A percentile compares a stretch with the other conserved stretches of the same genome.
Conservation (phyloP, 2,113 vertebrate genomes). For the Trematocara zebra region DNA sequence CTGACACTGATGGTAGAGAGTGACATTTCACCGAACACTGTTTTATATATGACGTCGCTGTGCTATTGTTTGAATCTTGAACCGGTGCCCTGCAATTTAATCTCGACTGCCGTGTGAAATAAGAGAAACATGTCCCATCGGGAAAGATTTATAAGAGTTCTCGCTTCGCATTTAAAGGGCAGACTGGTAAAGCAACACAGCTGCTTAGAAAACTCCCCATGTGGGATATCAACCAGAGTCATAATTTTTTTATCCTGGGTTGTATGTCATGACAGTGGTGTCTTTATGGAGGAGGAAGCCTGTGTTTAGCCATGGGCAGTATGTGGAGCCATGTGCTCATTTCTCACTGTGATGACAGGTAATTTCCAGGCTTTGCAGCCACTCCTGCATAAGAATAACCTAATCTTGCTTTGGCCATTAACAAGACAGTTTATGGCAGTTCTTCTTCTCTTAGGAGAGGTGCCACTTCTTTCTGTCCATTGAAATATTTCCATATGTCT, state of each 20-base stretch:
- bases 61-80: neutral
- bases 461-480: neutral
- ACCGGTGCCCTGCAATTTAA: neutral
- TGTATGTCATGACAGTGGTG: neutral
- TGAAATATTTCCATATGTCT: neutral
- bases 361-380: slow-evolving; percentile 38
- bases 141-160: neutral
- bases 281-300: slow-evolving; percentile 4
- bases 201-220: neutral
- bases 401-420: slow-evolving; percentile 27
- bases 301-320: slow-evolving; percentile 17
- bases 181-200: neutral
- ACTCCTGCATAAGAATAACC: slow-evolving; percentile 30
- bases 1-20: neutral
- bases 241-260: neutral
- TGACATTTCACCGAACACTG: neutral
- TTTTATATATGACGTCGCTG: neutral
- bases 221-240: neutral
- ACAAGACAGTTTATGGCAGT: neutral
- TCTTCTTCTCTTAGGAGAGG: neutral
- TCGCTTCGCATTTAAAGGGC: neutral
- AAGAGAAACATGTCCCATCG: neutral
- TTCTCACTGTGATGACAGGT: slow-evolving; percentile 51
- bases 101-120: neutral
- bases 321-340: slow-evolving; percentile 18